Evolutionary conservation across 2,113 vertebrate species (phyloP), one percentile per base, ranked within the genome.

Genomic region (Burhinus oedicnemus): DNA sequence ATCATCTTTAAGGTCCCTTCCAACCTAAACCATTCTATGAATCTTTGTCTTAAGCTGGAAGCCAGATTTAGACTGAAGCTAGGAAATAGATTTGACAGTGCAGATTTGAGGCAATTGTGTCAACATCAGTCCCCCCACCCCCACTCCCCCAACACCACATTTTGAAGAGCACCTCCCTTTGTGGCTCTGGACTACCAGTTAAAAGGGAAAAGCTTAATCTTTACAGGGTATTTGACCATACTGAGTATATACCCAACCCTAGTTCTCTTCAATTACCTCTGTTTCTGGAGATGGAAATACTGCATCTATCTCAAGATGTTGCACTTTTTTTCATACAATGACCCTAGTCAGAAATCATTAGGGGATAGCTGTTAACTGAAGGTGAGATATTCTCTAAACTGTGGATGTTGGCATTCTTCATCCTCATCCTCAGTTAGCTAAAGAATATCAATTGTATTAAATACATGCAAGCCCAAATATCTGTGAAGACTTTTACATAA

Each of bases 121-220:
- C 26, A 77, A 26, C 6, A 51, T 0, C 16, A 38, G 2, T 4
- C 5, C 12, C 4, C 5, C 6, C 15, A 8, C 3, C 2, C 6
- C 0, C 18, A 49, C 3, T 5, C 5, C 12, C 3, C 6, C 5
- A 12, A 6, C 2, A 1, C 7, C 27, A 7, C 4, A 6, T 5
- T 44, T 47, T 42, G 26, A 19, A 49, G 4, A 78, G 4, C 7
- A 34, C 22, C 32, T 66, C 30, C 18, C 15, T 61, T 49, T 61
- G n/a, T 29, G n/a, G 40, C 30, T 49, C 17, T 60, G 47, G 34
- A 7, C 13, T 36, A 36, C 5, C 7, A 66, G 5, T 38, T 55
- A 44, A 54, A 54, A 72, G 29, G 7, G 15, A 20, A 71, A 76
- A 87, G 47, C 3, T 70, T 75, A 13, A 25, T 34, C 42, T 70